phyloP scores from a whole-genome alignment of 2,888 invertebrate species.

The Eupithecia pulchellata region DNA sequence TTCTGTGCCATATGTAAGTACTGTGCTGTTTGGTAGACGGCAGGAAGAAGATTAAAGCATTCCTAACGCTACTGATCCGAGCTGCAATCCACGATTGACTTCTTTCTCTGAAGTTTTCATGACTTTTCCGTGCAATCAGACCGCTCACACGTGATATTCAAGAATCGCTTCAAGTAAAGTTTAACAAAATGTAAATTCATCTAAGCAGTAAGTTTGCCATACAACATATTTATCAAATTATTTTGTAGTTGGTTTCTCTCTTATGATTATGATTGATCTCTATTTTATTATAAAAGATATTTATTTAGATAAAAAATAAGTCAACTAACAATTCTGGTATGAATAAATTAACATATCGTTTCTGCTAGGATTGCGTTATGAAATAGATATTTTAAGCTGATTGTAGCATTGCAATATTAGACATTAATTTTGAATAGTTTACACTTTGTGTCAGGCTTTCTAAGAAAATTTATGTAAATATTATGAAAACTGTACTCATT shows the following conservation, averaged over 20 bases:
- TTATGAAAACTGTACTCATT: slow-evolving; percentile 16
- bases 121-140: not conserved
- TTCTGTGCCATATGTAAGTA: not conserved
- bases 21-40: too few relatives aligned
- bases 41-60: not conserved
- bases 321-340: slow-evolving; percentile 6
- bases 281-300: slow-evolving; percentile 17
- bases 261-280: slow-evolving; percentile 33
- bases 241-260: slow-evolving; percentile 16
- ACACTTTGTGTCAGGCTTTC: not conserved
- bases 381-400: slow-evolving; percentile 2
- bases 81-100: not conserved
- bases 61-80: not conserved
- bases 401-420: slow-evolving; percentile 12
- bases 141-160: not conserved
- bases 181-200: not conserved
- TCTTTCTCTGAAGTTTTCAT: not conserved
- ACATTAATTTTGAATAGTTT: not conserved
- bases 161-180: not conserved
- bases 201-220: slow-evolving; percentile 7
- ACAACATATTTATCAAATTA: slow-evolving; percentile 1
- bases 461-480: not conserved
- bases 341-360: slow-evolving; percentile 29
- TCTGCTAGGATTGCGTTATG: slow-evolving; percentile 12
- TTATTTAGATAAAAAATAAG: slow-evolving; percentile 2